These are phyloP conservation scores for Oxytorus armatus DNA, from an alignment of 2,888 invertebrate genomes.

Conservation along the genomic window DNA sequence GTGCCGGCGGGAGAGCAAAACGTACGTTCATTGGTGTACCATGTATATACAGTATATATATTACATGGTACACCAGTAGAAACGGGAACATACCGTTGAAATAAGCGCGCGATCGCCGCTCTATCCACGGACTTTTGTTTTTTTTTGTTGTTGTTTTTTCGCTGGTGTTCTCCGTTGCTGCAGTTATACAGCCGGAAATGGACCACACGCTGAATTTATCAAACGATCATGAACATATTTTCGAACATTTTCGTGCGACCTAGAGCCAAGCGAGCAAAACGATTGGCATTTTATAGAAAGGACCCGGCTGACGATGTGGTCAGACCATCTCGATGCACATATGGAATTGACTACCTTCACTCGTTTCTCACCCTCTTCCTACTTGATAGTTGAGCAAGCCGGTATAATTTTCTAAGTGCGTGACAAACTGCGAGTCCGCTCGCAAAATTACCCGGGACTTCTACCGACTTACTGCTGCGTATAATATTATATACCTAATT, in stretches of 20 bases:
- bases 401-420: not conserved
- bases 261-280: not conserved
- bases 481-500: not conserved
- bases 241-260: constrained; percentile 1
- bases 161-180: constrained; percentile 1
- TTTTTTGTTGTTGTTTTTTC: no score
- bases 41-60: constrained; percentile 22
- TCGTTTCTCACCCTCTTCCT: not conserved
- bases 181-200: not conserved
- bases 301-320: not conserved
- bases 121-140: constrained; percentile 31
- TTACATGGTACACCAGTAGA: constrained; percentile 2
- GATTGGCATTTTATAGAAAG: not conserved
- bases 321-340: not conserved
- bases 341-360: not conserved
- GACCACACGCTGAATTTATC: constrained; percentile 13
- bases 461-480: not conserved
- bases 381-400: not conserved
- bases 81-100: constrained; percentile 48
- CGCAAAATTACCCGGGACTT: not conserved
- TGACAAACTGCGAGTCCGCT: not conserved
- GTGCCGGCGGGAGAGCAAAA: constrained; percentile 64
- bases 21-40: constrained; percentile 50
- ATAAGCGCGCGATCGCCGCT: constrained; percentile 57
- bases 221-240: constrained; percentile 11